A percentile compares a stretch with the other conserved stretches of the same genome.
phyloP scores from a whole-genome alignment of 2,888 invertebrate species.

The Drosophila phalerata region DNA sequence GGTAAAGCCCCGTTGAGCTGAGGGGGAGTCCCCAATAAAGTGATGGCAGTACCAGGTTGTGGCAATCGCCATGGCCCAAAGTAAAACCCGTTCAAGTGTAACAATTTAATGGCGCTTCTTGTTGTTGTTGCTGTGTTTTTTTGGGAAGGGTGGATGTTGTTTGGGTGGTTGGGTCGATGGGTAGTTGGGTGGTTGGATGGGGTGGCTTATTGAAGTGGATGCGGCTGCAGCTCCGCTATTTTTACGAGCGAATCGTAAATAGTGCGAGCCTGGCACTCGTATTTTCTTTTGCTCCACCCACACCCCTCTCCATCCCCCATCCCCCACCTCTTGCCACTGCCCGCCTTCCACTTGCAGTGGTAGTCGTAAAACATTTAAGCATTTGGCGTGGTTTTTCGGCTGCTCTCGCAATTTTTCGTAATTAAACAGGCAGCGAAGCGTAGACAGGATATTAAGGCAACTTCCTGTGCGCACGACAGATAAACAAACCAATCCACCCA shows the following conservation, averaged over 20 bases:
- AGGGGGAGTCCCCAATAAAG: constrained; percentile 33
- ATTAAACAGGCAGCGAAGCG: constrained; percentile 77
- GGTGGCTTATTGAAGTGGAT: constrained; percentile 53
- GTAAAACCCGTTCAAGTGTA: constrained; percentile 82
- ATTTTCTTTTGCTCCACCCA: constrained; percentile 28
- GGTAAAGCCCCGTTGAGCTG: neutral
- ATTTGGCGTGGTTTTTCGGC: constrained; percentile 50
- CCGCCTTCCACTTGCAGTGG: neutral
- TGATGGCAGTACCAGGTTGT: constrained; percentile 52
- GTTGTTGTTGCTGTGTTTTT: constrained; percentile 44
- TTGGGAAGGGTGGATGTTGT: neutral
- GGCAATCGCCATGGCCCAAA: constrained; percentile 69
- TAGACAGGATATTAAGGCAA: constrained; percentile 79
- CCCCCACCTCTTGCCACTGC: neutral
- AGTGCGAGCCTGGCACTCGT: constrained; percentile 45
- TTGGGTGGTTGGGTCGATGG: constrained; percentile 6
- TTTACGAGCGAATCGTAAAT: constrained; percentile 71
- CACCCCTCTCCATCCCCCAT: neutral
- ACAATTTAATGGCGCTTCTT: constrained; percentile 82
- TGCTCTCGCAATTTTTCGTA: constrained; percentile 70
- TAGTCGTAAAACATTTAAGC: constrained; percentile 59
- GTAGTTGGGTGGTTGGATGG: constrained; percentile 8
- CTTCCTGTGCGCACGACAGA: constrained; percentile 64
- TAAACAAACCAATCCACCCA: constrained; percentile 54
- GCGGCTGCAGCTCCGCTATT: constrained; percentile 56